Conservation (phyloP, 2,113 vertebrate species). For the Archocentrus centrarchus region DNA sequence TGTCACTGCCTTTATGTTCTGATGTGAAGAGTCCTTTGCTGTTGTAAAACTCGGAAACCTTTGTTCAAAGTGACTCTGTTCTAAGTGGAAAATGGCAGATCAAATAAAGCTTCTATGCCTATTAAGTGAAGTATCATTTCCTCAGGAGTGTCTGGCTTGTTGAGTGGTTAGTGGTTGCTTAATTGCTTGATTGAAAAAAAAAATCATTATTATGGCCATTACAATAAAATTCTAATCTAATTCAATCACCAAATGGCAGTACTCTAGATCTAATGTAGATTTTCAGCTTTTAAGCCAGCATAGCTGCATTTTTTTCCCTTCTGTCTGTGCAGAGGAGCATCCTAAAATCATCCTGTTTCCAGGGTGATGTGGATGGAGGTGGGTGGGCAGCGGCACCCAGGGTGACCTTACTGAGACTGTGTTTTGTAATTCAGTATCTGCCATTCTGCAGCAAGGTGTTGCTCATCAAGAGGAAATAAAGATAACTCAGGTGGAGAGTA, state of each 20-base stretch:
- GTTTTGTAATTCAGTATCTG: conserved; percentile 52
- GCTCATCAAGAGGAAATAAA: conserved; percentile 21
- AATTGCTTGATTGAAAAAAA: conserved; percentile 4
- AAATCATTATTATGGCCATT: conserved; percentile 4
- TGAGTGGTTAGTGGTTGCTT: conserved; percentile 14
- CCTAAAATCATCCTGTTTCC: conserved; percentile 68
- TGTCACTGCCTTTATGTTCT: conserved; percentile 67
- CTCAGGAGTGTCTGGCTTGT: conserved; percentile 5
- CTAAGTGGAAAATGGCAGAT: conserved; percentile 69
- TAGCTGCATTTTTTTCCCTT: background rate
- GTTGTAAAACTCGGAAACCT: conserved; percentile 67
- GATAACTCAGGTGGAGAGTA: background rate
- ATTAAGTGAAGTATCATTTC: conserved; percentile 38
- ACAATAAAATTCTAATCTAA: conserved; percentile 18
- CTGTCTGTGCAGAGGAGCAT: conserved; percentile 35
- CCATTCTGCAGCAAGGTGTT: conserved; percentile 53
- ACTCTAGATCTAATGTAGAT: conserved; percentile 6
- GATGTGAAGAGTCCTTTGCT: conserved; percentile 70
- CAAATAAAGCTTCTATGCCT: conserved; percentile 76
- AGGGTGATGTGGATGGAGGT: conserved; percentile 67
- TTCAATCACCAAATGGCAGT: conserved; percentile 14
- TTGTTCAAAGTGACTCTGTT: conserved; percentile 70
- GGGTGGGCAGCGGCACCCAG: conserved; percentile 48
- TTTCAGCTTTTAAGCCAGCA: conserved; percentile 30
- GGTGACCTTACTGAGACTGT: conserved; percentile 61